Evolutionary conservation across 2,113 vertebrate species (phyloP).

Genomic region (Poeciliopsis occidentalis): DNA sequence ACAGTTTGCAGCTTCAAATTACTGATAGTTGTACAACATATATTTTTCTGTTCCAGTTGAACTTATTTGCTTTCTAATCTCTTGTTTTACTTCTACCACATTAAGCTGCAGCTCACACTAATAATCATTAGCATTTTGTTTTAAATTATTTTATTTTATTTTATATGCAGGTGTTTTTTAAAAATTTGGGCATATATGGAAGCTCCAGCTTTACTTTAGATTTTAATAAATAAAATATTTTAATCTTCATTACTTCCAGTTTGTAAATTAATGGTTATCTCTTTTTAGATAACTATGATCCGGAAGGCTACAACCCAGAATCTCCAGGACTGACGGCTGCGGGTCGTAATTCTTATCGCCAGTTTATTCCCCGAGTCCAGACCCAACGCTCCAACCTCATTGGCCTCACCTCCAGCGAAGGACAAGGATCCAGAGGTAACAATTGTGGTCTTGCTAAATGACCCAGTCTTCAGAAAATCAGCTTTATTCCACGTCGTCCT

Average conservation of each 20-base stretch:
- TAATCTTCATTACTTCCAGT: neutral
- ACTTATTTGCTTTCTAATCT: neutral
- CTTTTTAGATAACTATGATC: conserved; percentile 91
- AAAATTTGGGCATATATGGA: neutral
- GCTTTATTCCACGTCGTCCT: neutral
- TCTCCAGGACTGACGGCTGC: conserved; percentile 94
- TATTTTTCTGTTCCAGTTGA: neutral
- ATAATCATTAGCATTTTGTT: neutral
- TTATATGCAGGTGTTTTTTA: neutral
- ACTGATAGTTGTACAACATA: neutral
- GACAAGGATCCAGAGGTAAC: conserved; percentile 90
- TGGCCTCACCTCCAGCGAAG: conserved; percentile 93
- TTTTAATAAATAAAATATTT: neutral
- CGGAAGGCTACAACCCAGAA: conserved; percentile 99
- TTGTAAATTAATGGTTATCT: conserved; percentile 9
- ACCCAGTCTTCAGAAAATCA: neutral
- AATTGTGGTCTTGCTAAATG: neutral
- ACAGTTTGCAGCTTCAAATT: neutral
- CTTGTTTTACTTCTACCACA: neutral
- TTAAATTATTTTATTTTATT: neutral
- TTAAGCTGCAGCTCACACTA: no score
- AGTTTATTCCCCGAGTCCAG: conserved; percentile 95
- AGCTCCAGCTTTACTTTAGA: neutral
- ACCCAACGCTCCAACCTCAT: conserved; percentile 96
- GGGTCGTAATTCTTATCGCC: conserved; percentile 90